Percentiles rank a stretch among this genome's conserved stretches.
Conservation (phyloP, 2,113 vertebrate genomes). For the Hassar affinis region DNA sequence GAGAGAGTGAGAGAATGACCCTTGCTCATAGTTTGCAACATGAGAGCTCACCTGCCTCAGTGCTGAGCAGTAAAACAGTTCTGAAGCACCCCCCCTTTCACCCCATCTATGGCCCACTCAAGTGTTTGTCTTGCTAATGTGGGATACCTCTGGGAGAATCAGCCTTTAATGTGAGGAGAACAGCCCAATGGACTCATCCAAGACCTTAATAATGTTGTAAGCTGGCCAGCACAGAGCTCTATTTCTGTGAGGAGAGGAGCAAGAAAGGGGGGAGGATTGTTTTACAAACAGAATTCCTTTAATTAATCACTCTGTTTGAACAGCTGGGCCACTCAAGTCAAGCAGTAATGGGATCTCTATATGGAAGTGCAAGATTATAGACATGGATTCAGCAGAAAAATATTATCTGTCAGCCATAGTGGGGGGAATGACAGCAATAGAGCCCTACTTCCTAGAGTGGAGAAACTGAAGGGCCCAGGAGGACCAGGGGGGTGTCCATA, state of each 20-base stretch:
- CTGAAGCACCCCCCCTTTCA: conserved; percentile 40
- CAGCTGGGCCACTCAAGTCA: conserved; percentile 85
- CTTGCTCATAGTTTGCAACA: conserved; percentile 65
- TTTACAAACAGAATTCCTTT: conserved; percentile 96
- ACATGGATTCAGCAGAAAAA: conserved; percentile 72
- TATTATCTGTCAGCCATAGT: conserved; percentile 75
- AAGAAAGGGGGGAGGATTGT: conserved; percentile 72
- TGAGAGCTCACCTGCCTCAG: conserved; percentile 74
- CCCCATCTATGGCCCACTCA: conserved; percentile 48
- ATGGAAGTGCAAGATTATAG: conserved; percentile 75
- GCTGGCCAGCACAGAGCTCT: conserved; percentile 36
- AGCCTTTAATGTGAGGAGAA: conserved; percentile 63
- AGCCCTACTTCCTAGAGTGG: conserved; percentile 68
- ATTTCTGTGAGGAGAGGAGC: conserved; percentile 52
- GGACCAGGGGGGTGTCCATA: neutral
- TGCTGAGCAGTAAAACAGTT: conserved; percentile 62
- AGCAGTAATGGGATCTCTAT: conserved; percentile 75
- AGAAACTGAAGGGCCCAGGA: conserved; percentile 46
- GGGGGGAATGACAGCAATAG: conserved; percentile 67
- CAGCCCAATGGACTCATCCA: conserved; percentile 53
- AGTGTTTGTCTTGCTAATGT: conserved; percentile 72
- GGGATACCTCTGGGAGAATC: conserved; percentile 64
- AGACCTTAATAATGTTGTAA: conserved; percentile 61
- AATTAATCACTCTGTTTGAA: conserved; percentile 99
- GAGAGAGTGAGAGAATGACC: conserved; percentile 50